These are phyloP conservation scores for Montipora capricornis DNA, from an alignment of 64 coral and sea anemone species.

Conservation along the genomic window DNA sequence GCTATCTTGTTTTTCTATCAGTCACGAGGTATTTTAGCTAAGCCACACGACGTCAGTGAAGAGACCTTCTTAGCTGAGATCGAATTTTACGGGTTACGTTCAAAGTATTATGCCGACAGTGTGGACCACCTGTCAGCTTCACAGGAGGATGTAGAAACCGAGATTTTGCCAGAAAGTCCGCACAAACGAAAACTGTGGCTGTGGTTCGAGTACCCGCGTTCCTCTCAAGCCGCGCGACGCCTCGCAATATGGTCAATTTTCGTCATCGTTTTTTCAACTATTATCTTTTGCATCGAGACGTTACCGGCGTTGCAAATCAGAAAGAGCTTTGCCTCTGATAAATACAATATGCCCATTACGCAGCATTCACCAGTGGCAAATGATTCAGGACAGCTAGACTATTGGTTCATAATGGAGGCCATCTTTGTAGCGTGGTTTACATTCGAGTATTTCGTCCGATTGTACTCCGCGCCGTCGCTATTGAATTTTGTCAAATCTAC, in stretches of 20 bases:
- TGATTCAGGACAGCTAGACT: background rate
- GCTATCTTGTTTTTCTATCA: constrained; percentile 96
- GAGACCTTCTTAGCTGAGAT: constrained; percentile 85
- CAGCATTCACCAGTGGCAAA: background rate
- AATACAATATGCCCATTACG: background rate
- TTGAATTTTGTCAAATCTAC: constrained; percentile 90
- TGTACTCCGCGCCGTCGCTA: constrained; percentile 71
- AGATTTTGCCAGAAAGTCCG: constrained; percentile 22
- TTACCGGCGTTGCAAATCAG: constrained; percentile 22
- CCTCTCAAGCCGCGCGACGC: constrained; percentile 59
- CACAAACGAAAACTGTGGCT: constrained; percentile 84
- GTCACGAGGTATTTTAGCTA: constrained; percentile 84
- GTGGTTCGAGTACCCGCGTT: constrained; percentile 85
- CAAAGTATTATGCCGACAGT: background rate
- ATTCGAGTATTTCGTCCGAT: constrained; percentile 80
- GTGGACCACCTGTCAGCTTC: constrained; percentile 10
- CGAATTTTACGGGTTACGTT: constrained; percentile 72
- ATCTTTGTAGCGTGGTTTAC: constrained; percentile 93
- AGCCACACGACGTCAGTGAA: constrained; percentile 80
- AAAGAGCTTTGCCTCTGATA: background rate
- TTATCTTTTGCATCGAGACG: constrained; percentile 93
- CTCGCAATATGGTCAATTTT: constrained; percentile 80
- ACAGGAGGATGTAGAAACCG: constrained; percentile 32
- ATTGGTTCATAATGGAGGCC: constrained; percentile 82
- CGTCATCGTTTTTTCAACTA: constrained; percentile 81